phyloP scores from a whole-genome alignment of 2,113 vertebrate species.

The Anarhynchus alexandrinus region DNA sequence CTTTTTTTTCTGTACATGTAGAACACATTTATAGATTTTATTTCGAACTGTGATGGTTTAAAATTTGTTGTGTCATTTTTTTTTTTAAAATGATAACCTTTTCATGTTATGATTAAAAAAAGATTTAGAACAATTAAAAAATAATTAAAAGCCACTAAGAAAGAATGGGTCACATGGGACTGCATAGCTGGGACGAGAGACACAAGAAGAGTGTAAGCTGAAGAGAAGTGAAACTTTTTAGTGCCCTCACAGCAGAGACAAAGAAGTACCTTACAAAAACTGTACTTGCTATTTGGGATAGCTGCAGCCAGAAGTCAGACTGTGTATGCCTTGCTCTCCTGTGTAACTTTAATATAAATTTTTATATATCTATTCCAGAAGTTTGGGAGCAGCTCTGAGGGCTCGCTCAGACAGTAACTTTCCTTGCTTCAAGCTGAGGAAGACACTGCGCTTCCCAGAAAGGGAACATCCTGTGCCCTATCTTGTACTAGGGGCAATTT shows the following conservation, averaged over 20 bases:
- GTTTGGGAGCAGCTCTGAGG: not conserved
- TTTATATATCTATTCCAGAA: not conserved
- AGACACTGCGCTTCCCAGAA: not conserved
- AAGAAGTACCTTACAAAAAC: not conserved
- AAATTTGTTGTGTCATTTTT: accelerated
- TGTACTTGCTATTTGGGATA: not conserved
- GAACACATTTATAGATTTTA: not conserved
- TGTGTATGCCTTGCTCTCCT: accelerated
- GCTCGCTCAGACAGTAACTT: not conserved
- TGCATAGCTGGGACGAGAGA: not conserved
- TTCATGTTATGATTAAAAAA: not conserved
- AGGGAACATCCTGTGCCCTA: accelerated
- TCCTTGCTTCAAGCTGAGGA: not conserved
- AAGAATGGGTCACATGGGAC: not conserved
- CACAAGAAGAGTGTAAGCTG: not conserved
- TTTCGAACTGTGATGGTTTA: not conserved
- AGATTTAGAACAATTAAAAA: not conserved
- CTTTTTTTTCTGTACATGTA: not conserved
- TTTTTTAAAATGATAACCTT: not conserved
- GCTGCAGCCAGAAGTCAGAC: not conserved
- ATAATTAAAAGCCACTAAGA: not conserved
- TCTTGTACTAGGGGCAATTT: not conserved
- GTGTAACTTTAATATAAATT: not conserved
- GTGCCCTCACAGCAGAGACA: not conserved
- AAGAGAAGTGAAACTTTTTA: not conserved